These are phyloP conservation scores for Scaptomyza tumidula DNA, from an alignment of 2,888 invertebrate species.

Conservation along the genomic window DNA sequence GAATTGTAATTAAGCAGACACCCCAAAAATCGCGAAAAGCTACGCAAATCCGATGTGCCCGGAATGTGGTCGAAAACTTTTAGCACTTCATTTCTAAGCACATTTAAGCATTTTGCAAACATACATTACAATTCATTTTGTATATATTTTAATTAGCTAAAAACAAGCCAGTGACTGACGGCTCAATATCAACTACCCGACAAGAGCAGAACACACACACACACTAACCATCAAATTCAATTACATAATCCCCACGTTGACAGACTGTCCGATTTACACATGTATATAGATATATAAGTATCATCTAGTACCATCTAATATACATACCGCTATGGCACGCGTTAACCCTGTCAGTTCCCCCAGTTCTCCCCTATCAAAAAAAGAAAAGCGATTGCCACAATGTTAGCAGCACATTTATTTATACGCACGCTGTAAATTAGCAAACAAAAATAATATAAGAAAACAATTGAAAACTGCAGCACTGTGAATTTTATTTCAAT, in stretches of 20 bases:
- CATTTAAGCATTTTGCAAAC: constrained; percentile 28
- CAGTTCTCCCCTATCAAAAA: background rate
- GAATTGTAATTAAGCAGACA: constrained; percentile 66
- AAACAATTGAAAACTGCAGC: constrained; percentile 35
- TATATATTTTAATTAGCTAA: constrained; percentile 68
- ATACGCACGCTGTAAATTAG: constrained; percentile 78
- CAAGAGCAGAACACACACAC: constrained; percentile 1
- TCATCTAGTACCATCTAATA: background rate
- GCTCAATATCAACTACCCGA: constrained; percentile 28
- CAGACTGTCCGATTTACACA: constrained; percentile 58
- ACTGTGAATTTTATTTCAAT: constrained; percentile 37
- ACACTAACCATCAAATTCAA: constrained; percentile 29
- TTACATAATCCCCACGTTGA: constrained; percentile 69
- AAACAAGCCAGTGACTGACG: constrained; percentile 25
- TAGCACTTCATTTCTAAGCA: constrained; percentile 59
- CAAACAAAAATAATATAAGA: constrained; percentile 24
- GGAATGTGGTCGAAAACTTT: constrained; percentile 45
- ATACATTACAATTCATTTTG: constrained; percentile 31
- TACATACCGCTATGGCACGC: constrained; percentile 56
- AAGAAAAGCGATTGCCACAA: constrained; percentile 39
- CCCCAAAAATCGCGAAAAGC: constrained; percentile 32
- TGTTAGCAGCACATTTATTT: constrained; percentile 72
- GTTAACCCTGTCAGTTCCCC: constrained; percentile 65
- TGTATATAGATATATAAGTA: constrained; percentile 9
- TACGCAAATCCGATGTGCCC: constrained; percentile 54